These are phyloP conservation scores for Halocaridina rubra DNA, from an alignment of 2,888 invertebrate species.

Conservation along the genomic window DNA sequence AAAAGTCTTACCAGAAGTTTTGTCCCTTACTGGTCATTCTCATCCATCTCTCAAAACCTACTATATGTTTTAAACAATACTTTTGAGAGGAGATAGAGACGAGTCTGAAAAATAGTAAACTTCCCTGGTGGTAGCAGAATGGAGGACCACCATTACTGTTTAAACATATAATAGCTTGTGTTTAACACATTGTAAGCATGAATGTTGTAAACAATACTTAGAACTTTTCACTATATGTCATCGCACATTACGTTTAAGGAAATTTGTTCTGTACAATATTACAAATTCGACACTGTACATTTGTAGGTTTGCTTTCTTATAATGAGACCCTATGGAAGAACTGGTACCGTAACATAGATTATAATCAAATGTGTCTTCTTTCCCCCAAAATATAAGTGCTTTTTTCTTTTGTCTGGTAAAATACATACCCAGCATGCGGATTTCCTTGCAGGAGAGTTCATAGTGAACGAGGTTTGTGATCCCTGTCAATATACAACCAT, in stretches of 20 bases:
- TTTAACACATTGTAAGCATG: constrained; percentile 15
- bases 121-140: constrained; percentile 27
- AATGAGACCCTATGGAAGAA: constrained; percentile 59
- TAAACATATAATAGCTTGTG: constrained; percentile 29
- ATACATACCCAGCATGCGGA: constrained; percentile 12
- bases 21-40: constrained; percentile 54
- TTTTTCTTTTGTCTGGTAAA: too few species aligned
- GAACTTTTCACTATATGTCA: constrained; percentile 25
- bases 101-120: too few species aligned
- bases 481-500: constrained; percentile 13
- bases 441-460: constrained; percentile 21
- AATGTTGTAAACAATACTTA: constrained; percentile 23
- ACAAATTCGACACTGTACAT: constrained; percentile 46
- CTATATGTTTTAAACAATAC: constrained; percentile 23
- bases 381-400: too few species aligned
- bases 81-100: constrained; percentile 12
- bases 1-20: constrained; percentile 33
- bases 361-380: too few species aligned
- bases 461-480: constrained; percentile 24
- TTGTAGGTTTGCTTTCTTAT: constrained; percentile 53
- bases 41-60: constrained; percentile 39
- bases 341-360: constrained; percentile 41
- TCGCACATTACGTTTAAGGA: constrained; percentile 25
- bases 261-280: constrained; percentile 48
- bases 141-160: constrained; percentile 26